These are phyloP conservation scores for Columba livia DNA, from an alignment of 2,113 vertebrate genomes.

Conservation along the genomic window DNA sequence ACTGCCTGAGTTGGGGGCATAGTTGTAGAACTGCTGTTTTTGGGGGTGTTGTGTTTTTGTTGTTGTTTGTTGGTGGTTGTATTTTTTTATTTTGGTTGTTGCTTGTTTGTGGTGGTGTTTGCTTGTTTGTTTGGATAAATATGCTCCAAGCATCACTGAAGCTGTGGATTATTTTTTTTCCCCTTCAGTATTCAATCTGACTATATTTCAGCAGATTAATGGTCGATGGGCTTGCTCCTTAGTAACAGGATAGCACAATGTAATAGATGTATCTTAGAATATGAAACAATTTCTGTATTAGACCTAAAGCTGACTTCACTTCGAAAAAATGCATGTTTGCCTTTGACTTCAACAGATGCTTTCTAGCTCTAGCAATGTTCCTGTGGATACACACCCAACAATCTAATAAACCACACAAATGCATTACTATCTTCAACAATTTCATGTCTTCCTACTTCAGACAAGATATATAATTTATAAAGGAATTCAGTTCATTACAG, in stretches of 20 bases:
- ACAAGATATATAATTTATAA: constrained; percentile 11
- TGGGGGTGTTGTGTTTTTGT: too few species aligned
- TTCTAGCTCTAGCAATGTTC: background rate
- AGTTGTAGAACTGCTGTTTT: background rate
- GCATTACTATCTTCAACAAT: background rate
- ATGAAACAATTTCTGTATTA: background rate
- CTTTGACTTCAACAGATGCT: background rate
- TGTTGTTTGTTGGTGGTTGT: too few species aligned
- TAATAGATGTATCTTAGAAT: background rate
- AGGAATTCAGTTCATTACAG: background rate
- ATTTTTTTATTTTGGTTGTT: too few species aligned
- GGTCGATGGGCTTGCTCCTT: background rate
- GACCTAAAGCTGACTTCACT: background rate
- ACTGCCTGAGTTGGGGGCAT: background rate
- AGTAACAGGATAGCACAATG: background rate
- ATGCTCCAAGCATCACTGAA: background rate
- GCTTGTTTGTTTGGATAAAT: background rate
- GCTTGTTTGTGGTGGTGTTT: too few species aligned
- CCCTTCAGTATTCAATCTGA: background rate
- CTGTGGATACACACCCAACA: background rate
- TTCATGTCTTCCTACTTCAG: background rate
- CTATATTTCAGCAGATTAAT: background rate
- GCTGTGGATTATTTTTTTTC: background rate
- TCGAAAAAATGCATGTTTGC: background rate
- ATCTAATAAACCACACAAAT: constrained; percentile 4